These are phyloP conservation scores for Chouioia cunea DNA, from an alignment of 2,888 invertebrate genomes.

Conservation along the genomic window DNA sequence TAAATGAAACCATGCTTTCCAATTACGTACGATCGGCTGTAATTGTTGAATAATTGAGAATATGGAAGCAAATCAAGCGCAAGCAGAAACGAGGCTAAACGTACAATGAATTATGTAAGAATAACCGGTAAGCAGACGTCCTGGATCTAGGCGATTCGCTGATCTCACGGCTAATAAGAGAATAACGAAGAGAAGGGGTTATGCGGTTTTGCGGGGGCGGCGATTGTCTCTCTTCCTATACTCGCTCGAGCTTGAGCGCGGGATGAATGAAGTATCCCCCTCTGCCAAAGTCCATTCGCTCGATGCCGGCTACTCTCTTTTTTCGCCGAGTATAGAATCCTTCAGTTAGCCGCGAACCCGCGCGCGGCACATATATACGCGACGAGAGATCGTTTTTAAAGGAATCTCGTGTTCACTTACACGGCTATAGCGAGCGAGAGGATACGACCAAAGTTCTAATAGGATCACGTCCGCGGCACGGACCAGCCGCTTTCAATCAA, in stretches of 20 bases:
- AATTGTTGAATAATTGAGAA: too few relatives aligned
- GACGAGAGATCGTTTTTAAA: background rate
- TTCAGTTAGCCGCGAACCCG: conserved; percentile 41
- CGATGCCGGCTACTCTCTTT: conserved; percentile 6
- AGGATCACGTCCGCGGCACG: conserved; percentile 38
- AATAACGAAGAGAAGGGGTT: conserved; percentile 6
- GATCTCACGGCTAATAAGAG: background rate
- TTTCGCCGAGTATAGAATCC: background rate
- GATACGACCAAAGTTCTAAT: conserved; percentile 12
- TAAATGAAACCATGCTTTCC: too few relatives aligned
- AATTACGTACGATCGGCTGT: too few relatives aligned
- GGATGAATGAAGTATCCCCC: conserved; percentile 7
- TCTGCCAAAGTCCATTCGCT: background rate
- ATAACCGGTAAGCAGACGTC: conserved; percentile 13
- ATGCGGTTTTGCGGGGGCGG: conserved; percentile 33
- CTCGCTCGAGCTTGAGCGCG: background rate
- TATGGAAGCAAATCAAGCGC: background rate
- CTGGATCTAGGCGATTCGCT: background rate
- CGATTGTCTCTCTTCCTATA: conserved; percentile 6
- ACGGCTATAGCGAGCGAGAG: background rate
- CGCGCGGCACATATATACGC: conserved; percentile 10
- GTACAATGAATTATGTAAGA: conserved; percentile 35
- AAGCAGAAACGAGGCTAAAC: conserved; percentile 47
- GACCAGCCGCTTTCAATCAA: conserved; percentile 12
- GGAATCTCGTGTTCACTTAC: background rate